phyloP scores from a whole-genome alignment of 2,888 invertebrate species.

The Thysanoteuthis rhombus region DNA sequence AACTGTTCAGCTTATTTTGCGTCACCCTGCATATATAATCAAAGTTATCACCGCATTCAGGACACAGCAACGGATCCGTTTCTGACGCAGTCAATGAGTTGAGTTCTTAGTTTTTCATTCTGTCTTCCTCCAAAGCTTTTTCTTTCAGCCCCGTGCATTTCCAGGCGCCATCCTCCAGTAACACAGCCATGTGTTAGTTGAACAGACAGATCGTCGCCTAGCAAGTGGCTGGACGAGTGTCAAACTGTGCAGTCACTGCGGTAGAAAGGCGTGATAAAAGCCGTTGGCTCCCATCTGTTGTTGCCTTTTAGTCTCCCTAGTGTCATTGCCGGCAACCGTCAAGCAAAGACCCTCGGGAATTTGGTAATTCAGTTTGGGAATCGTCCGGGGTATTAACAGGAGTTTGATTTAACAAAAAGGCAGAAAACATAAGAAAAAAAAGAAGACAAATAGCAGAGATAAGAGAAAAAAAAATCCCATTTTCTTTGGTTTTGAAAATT shows the following conservation, averaged over 20 bases:
- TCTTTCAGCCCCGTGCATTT: neutral
- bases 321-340: neutral
- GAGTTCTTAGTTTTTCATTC: no score
- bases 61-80: no score
- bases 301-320: neutral
- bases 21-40: no score
- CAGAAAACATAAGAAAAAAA: no score
- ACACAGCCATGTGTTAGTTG: neutral
- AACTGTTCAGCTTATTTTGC: no score
- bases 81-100: no score
- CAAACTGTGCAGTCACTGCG: conserved; percentile 12
- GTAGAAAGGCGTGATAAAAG: neutral
- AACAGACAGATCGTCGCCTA: neutral
- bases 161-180: neutral
- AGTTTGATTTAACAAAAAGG: neutral
- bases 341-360: neutral
- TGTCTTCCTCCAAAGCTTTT: neutral
- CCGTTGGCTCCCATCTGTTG: neutral
- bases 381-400: neutral
- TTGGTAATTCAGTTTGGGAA: neutral
- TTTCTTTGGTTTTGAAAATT: no score
- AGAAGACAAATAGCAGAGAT: no score
- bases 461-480: no score
- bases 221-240: conserved; percentile 12
- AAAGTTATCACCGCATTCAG: no score